phyloP scores from a whole-genome alignment of 2,888 invertebrate species.

The Strigamia crassipes region DNA sequence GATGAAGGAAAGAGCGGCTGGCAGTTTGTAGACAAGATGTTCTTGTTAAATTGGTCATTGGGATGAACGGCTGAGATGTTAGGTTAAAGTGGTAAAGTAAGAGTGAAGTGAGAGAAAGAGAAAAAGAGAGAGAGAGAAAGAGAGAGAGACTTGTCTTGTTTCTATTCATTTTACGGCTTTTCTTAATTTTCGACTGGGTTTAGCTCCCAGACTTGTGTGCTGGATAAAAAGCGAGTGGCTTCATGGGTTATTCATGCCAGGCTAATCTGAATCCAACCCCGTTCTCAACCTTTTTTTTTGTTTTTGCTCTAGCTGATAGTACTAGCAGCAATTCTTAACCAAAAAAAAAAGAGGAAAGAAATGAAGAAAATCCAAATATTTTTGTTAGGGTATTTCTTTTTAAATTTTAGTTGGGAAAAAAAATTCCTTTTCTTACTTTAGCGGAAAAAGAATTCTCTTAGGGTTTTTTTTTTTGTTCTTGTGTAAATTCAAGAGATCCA shows the following conservation, averaged over 20 bases:
- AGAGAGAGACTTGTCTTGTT: constrained; percentile 1
- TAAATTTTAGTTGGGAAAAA: neutral
- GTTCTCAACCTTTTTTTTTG: constrained; percentile 1
- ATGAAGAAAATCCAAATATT: neutral
- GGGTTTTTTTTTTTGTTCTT: neutral
- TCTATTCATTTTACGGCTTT: neutral
- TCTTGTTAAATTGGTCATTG: constrained; percentile 11
- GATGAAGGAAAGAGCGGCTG: constrained; percentile 16
- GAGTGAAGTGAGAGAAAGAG: no score
- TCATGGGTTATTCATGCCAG: constrained; percentile 38
- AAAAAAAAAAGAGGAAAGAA: neutral
- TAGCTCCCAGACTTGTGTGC: neutral
- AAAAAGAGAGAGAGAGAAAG: no score
- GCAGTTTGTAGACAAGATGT: constrained; percentile 21
- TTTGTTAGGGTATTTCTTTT: neutral
- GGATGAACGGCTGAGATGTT: constrained; percentile 10
- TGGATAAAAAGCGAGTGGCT: neutral
- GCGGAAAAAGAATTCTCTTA: neutral
- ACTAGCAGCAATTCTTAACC: neutral
- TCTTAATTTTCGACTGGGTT: constrained; percentile 33
- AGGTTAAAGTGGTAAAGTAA: constrained; percentile 1
- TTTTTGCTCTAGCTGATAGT: constrained; percentile 4
- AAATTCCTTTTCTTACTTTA: neutral
- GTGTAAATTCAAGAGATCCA: constrained; percentile 7
- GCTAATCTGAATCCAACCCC: constrained; percentile 35